A percentile compares a stretch with the other conserved stretches of the same genome.
These are phyloP conservation scores for Dendrocincla fuliginosa DNA, from an alignment of 2,797 vertebrate species.

Conservation along the genomic window DNA sequence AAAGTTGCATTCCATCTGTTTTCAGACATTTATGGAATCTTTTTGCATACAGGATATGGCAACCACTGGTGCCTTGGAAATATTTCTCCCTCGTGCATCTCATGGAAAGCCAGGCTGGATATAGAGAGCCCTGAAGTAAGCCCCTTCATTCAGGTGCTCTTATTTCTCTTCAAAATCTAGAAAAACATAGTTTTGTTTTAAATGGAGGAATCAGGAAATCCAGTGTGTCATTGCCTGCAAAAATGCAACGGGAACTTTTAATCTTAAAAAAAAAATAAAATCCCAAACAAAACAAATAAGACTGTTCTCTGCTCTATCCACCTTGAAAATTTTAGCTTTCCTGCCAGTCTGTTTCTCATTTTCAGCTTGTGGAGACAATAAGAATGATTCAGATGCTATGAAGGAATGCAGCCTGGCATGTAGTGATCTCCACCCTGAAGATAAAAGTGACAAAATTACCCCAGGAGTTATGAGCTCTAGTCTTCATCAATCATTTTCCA, in stretches of 20 bases:
- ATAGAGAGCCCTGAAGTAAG: background rate
- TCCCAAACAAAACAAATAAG: background rate
- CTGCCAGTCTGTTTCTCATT: slow-evolving; percentile 65
- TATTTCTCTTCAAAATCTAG: slow-evolving; percentile 5
- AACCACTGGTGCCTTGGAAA: slow-evolving; percentile 53
- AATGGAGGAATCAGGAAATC: background rate
- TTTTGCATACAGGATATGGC: slow-evolving; percentile 64
- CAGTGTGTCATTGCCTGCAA: background rate
- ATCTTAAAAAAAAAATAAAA: background rate
- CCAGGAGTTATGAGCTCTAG: slow-evolving; percentile 23
- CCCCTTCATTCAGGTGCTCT: background rate
- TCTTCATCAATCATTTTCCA: slow-evolving; percentile 42
- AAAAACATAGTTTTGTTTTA: background rate
- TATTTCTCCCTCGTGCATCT: slow-evolving; percentile 22
- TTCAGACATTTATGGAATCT: slow-evolving; percentile 66
- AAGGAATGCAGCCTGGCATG: slow-evolving; percentile 55
- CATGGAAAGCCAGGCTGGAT: slow-evolving; percentile 6
- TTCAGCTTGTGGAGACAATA: slow-evolving; percentile 63
- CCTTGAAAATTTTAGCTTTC: slow-evolving; percentile 52
- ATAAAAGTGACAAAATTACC: slow-evolving; percentile 58
- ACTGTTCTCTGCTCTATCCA: background rate
- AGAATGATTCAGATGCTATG: slow-evolving; percentile 64
- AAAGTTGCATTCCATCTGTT: slow-evolving; percentile 69
- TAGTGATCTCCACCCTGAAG: slow-evolving; percentile 36
- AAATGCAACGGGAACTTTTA: background rate